Evolutionary conservation across 2,113 vertebrate species (phyloP).

Genomic region (Dromaius novaehollandiae): DNA sequence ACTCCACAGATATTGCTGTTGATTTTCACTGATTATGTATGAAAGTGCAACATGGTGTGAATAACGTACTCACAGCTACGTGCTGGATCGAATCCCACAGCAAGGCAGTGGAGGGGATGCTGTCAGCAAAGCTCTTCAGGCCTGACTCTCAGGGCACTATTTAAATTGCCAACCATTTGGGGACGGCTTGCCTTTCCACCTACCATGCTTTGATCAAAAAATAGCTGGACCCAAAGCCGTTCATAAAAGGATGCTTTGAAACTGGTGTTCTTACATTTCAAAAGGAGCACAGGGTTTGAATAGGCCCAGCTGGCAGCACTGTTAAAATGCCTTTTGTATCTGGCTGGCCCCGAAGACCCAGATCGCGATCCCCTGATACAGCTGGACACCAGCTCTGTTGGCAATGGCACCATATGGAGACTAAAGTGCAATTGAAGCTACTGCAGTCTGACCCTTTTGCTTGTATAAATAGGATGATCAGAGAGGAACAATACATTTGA

Average conservation of each 20-base stretch:
- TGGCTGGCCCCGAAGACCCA: not conserved
- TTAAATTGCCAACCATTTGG: not conserved
- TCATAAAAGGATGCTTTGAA: not conserved
- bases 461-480: not conserved
- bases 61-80: not conserved
- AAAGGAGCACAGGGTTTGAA: not conserved
- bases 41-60: not conserved
- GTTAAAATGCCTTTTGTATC: not conserved
- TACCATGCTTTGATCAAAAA: not conserved
- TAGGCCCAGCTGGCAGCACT: not conserved
- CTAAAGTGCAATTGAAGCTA: not conserved
- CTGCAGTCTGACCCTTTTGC: not conserved
- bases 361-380: not conserved
- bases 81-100: rapidly evolving
- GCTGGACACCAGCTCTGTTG: not conserved
- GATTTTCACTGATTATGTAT: not conserved
- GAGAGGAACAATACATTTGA: not conserved
- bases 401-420: not conserved
- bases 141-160: not conserved
- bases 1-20: not conserved
- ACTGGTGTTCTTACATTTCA: not conserved
- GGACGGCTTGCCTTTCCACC: not conserved
- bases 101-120: too few relatives aligned
- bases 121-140: not conserved
- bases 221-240: not conserved